Evolutionary conservation across 1,140 invertebrate species (phyloP).

Genomic region (Papilio helenus): DNA sequence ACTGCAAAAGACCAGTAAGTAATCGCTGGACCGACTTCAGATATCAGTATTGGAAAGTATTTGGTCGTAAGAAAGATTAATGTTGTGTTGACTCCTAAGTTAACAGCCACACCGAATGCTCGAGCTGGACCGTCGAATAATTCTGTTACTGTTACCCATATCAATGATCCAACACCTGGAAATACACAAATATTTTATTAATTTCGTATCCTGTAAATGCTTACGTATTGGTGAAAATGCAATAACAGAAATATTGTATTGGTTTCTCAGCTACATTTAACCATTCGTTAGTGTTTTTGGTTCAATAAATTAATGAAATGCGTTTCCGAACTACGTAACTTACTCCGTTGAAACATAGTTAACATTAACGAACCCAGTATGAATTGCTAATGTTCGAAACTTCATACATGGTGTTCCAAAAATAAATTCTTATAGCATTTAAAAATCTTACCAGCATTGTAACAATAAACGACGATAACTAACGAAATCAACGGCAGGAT

Average conservation of each 20-base stretch:
- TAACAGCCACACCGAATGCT: slow-evolving; percentile 40
- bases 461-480: slow-evolving; percentile 81
- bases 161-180: slow-evolving; percentile 39
- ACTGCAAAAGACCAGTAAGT: slow-evolving; percentile 53
- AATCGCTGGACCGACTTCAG: slow-evolving; percentile 39
- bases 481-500: slow-evolving; percentile 84
- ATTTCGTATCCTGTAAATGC: too few species aligned
- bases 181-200: neutral
- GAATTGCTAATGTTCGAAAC: too few species aligned
- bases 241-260: too few species aligned
- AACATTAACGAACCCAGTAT: too few species aligned
- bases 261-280: too few species aligned
- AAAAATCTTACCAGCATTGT: slow-evolving; percentile 67
- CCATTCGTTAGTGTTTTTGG: too few species aligned
- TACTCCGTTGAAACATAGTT: too few species aligned
- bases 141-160: slow-evolving; percentile 38
- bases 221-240: too few species aligned
- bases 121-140: slow-evolving; percentile 40
- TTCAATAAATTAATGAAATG: too few species aligned
- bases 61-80: slow-evolving; percentile 36
- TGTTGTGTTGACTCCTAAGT: neutral
- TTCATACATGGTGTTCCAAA: neutral
- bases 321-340: too few species aligned
- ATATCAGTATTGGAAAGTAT: slow-evolving; percentile 44
- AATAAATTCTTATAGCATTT: neutral